A percentile compares a stretch with the other conserved stretches of the same genome.
Evolutionary conservation across 92 coral and sea anemone genomes (phyloP).

Genomic region (Epizoanthus stellaris): DNA sequence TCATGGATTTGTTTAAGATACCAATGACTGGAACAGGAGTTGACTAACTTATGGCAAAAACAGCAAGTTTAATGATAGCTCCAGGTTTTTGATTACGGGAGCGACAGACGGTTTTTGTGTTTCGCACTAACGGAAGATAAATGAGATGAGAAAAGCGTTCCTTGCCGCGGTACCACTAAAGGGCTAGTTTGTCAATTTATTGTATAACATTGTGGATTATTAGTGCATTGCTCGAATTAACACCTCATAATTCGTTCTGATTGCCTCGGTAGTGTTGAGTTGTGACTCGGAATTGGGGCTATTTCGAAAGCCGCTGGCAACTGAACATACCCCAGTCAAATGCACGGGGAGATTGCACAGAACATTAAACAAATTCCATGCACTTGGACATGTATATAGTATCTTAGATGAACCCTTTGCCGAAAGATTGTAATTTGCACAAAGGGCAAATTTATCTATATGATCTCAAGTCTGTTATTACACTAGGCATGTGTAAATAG

Average conservation of each 20-base stretch:
- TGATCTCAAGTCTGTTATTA: conserved; percentile 41
- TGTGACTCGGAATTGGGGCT: conserved; percentile 24
- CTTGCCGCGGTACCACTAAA: conserved; percentile 33
- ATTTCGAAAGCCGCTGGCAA: conserved; percentile 4
- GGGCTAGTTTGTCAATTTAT: conserved; percentile 40
- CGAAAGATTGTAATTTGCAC: conserved; percentile 3
- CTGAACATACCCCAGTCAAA: background rate
- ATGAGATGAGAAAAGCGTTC: conserved; percentile 7
- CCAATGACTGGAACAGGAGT: conserved; percentile 8
- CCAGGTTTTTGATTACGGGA: background rate
- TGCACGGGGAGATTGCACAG: background rate
- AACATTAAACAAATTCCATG: background rate
- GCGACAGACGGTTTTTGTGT: conserved; percentile 33
- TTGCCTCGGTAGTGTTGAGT: conserved; percentile 37
- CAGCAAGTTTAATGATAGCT: background rate
- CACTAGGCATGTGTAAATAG: conserved; percentile 71
- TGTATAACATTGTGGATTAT: conserved; percentile 46
- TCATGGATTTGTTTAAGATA: conserved; percentile 38
- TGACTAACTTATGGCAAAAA: background rate
- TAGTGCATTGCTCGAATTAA: conserved; percentile 51
- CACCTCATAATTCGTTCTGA: conserved; percentile 59
- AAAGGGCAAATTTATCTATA: conserved; percentile 13
- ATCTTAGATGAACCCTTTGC: background rate
- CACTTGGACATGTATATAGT: background rate
- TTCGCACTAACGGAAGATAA: conserved; percentile 33